Percentiles rank a stretch among this genome's conserved stretches.
phyloP scores from a whole-genome alignment of 2,797 vertebrate species.

The Spinus olivaceus region DNA sequence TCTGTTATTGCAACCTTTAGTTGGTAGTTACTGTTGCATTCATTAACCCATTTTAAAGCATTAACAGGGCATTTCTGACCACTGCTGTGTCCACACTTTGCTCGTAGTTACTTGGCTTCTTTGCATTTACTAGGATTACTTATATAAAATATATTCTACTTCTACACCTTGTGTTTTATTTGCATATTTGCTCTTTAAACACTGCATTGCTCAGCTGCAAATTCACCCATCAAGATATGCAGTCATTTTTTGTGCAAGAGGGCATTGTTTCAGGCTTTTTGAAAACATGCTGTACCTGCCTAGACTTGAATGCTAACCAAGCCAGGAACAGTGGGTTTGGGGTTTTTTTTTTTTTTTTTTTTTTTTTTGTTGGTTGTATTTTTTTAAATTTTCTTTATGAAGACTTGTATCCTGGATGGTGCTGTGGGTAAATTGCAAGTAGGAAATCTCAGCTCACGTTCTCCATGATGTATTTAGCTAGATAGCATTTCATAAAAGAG shows the following conservation, averaged over 20 bases:
- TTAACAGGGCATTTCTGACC: not conserved
- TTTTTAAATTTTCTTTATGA: not conserved
- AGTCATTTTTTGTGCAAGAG: not conserved
- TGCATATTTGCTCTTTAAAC: not conserved
- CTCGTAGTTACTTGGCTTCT: not conserved
- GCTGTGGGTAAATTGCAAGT: not conserved
- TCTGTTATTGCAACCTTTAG: constrained; percentile 11
- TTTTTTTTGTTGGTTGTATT: not conserved
- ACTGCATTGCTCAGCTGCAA: not conserved
- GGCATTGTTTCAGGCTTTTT: not conserved
- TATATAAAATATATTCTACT: not conserved
- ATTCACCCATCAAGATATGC: not conserved
- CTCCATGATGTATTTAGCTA: not conserved
- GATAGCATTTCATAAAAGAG: not conserved
- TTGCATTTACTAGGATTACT: not conserved
- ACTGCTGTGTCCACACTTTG: not conserved
- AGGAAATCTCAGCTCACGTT: not conserved
- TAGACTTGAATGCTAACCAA: not conserved
- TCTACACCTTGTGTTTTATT: not conserved
- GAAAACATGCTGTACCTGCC: not conserved
- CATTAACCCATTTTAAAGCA: not conserved
- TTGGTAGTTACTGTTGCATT: not conserved
- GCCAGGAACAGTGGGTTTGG: not conserved
- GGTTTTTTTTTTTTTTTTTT: not conserved
- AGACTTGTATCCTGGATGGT: not conserved